These are phyloP conservation scores for Megathymus violae DNA, from an alignment of 1,140 invertebrate genomes.

Conservation along the genomic window DNA sequence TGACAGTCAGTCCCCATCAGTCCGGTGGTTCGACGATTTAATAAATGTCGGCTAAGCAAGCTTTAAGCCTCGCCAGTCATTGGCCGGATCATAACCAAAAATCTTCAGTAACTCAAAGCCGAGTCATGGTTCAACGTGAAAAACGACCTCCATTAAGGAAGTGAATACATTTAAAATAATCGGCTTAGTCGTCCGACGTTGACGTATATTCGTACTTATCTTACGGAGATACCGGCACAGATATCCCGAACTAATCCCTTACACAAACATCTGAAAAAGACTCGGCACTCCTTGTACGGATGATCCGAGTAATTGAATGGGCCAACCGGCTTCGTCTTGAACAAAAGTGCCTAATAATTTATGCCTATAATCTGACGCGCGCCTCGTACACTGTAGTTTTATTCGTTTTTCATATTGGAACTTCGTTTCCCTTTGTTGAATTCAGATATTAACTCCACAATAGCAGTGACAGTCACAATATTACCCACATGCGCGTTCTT, in stretches of 20 bases:
- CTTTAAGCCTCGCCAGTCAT: constrained; percentile 71
- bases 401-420: constrained; percentile 71
- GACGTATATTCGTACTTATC: constrained; percentile 83
- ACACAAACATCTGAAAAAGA: constrained; percentile 81
- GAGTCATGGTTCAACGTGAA: constrained; percentile 68
- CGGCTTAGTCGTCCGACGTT: constrained; percentile 82
- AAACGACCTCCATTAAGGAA: constrained; percentile 83
- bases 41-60: constrained; percentile 65
- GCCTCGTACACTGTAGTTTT: constrained; percentile 56
- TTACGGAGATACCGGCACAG: constrained; percentile 81
- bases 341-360: constrained; percentile 82
- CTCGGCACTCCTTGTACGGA: constrained; percentile 74
- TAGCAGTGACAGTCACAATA: constrained; percentile 74
- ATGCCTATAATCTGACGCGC: constrained; percentile 81
- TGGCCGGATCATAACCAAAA: constrained; percentile 80
- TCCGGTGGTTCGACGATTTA: constrained; percentile 53
- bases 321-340: constrained; percentile 63
- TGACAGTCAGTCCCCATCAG: constrained; percentile 8
- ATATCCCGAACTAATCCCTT: constrained; percentile 80
- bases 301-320: constrained; percentile 75
- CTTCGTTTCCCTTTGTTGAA: constrained; percentile 69
- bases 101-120: constrained; percentile 75
- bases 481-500: constrained; percentile 62
- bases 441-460: constrained; percentile 73
- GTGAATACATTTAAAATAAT: constrained; percentile 84